Percentiles rank a stretch among this genome's conserved stretches.
Evolutionary conservation across 2,888 invertebrate genomes (phyloP).

Genomic region (Tuberolachnus salignus): DNA sequence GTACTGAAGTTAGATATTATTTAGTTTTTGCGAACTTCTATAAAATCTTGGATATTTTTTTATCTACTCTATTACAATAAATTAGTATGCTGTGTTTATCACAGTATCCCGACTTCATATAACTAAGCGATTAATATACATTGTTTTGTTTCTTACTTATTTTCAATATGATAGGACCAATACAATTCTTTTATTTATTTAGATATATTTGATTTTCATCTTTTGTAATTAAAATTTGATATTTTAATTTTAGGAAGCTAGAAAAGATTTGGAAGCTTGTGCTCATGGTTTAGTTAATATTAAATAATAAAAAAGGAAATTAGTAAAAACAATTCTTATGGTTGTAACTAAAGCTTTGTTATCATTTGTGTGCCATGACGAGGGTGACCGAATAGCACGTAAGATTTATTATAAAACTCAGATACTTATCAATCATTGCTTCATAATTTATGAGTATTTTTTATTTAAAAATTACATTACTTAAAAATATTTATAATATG

Average conservation of each 20-base stretch:
- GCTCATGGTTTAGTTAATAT: slow-evolving; percentile 68
- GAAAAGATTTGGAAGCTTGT: slow-evolving; percentile 66
- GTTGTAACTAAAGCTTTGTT: slow-evolving; percentile 74
- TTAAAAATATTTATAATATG: neutral
- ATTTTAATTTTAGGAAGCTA: slow-evolving; percentile 62
- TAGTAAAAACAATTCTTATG: slow-evolving; percentile 66
- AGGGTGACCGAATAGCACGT: slow-evolving; percentile 83
- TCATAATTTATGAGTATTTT: neutral
- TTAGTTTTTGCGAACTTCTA: no score
- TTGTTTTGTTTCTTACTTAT: neutral
- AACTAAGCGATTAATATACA: no score
- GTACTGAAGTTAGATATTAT: no score
- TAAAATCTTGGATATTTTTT: no score
- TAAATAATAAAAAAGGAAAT: slow-evolving; percentile 70
- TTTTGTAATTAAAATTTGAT: neutral
- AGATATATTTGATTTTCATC: neutral
- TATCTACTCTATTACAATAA: no score
- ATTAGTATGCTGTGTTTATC: no score
- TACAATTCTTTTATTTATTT: neutral
- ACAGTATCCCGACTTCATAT: no score
- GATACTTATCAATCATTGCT: neutral
- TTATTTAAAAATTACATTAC: neutral
- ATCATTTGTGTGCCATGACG: slow-evolving; percentile 78
- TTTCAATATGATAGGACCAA: no score
- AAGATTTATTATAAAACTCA: slow-evolving; percentile 64